These are phyloP conservation scores for Drosophila eugracilis DNA, from an alignment of 1,140 invertebrate species.

Conservation along the genomic window DNA sequence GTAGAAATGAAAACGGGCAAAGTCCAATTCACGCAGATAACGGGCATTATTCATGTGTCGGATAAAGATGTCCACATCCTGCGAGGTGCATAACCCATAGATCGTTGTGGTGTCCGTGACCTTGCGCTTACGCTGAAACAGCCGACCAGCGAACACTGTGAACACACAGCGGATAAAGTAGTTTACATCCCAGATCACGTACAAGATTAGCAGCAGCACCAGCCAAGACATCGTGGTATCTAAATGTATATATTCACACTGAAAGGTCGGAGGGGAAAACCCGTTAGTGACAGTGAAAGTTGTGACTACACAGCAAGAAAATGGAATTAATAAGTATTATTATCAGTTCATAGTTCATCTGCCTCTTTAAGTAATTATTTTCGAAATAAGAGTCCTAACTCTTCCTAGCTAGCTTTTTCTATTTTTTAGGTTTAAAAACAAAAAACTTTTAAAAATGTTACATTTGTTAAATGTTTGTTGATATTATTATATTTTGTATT, in stretches of 20 bases:
- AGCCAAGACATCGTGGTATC: slow-evolving; percentile 65
- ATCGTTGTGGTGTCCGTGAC: slow-evolving; percentile 89
- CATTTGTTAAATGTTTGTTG: too few relatives aligned
- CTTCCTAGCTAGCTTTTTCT: too few relatives aligned
- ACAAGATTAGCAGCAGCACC: slow-evolving; percentile 87
- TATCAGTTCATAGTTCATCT: too few relatives aligned
- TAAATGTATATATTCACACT: not conserved
- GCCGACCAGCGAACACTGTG: slow-evolving; percentile 87
- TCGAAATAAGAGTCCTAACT: too few relatives aligned
- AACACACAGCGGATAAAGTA: slow-evolving; percentile 90
- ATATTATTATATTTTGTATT: not conserved
- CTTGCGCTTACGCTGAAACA: slow-evolving; percentile 89
- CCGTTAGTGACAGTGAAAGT: slow-evolving; percentile 54
- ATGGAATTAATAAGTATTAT: too few relatives aligned
- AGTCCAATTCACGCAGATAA: slow-evolving; percentile 93
- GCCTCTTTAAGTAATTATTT: too few relatives aligned
- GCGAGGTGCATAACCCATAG: slow-evolving; percentile 91
- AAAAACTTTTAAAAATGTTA: too few relatives aligned
- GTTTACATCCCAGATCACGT: slow-evolving; percentile 91
- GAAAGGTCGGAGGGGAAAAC: slow-evolving; percentile 16
- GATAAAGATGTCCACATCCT: slow-evolving; percentile 92
- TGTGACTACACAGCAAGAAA: slow-evolving; percentile 8
- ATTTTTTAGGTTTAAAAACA: too few relatives aligned
- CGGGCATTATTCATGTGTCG: slow-evolving; percentile 95
- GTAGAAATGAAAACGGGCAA: slow-evolving; percentile 92